These are phyloP conservation scores for Lepus americanus DNA, from an alignment of 2,113 vertebrate genomes.

Conservation along the genomic window DNA sequence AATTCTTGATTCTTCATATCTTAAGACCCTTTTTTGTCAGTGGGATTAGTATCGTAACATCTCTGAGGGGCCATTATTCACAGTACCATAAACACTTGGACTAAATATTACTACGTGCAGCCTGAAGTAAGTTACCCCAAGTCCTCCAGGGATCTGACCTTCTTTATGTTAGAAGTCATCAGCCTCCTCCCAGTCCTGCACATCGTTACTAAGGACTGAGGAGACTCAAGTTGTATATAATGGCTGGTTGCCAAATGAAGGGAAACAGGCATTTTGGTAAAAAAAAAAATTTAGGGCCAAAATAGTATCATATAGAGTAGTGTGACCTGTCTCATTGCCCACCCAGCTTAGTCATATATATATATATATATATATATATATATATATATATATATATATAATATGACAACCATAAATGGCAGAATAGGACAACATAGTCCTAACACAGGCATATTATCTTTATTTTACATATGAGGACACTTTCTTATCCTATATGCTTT, in stretches of 20 bases:
- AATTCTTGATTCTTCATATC: not conserved
- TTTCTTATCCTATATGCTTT: not conserved
- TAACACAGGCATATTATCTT: not conserved
- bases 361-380: not conserved
- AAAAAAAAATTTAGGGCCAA: not conserved
- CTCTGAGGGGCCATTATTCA: not conserved
- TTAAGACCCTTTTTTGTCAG: not conserved
- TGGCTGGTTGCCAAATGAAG: not conserved
- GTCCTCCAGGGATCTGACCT: not conserved
- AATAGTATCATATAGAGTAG: not conserved
- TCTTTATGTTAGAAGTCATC: not conserved
- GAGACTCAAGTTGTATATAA: not conserved
- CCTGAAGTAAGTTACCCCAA: not conserved
- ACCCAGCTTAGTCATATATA: not conserved
- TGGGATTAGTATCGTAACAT: not conserved
- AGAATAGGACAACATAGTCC: not conserved
- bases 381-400: not conserved
- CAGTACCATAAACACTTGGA: not conserved
- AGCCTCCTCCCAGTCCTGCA: not conserved
- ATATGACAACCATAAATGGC: not conserved
- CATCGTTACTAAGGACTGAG: not conserved
- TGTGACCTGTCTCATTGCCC: not conserved
- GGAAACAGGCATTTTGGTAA: not conserved
- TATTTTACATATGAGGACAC: not conserved
- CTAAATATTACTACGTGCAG: not conserved